Evolutionary conservation across 2,888 invertebrate genomes (phyloP).

Genomic region (Tetragonisca angustula): DNA sequence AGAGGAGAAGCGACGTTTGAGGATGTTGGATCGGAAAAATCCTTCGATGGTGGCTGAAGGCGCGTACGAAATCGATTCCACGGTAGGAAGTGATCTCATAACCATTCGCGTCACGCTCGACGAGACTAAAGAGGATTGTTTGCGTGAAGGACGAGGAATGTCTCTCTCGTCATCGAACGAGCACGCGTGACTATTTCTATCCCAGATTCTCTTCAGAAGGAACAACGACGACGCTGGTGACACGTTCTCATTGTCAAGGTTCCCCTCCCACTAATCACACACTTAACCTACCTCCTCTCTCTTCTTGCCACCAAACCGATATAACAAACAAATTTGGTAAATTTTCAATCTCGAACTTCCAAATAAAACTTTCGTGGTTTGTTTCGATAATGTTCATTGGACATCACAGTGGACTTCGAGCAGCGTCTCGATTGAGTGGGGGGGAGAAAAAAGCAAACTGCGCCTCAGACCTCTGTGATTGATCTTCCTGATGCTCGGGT

Average conservation of each 20-base stretch:
- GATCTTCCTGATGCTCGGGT: constrained; percentile 26
- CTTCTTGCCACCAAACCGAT: not conserved
- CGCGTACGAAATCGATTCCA: not conserved
- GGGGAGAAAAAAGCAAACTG: constrained; percentile 19
- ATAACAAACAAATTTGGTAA: too few species aligned
- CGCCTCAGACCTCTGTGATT: constrained; percentile 21
- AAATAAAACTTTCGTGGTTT: not conserved
- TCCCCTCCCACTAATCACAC: not conserved
- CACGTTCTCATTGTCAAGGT: constrained; percentile 22
- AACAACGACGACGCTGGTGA: constrained; percentile 33
- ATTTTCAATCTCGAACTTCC: not conserved
- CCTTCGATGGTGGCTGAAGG: not conserved
- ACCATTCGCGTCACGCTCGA: constrained; percentile 31
- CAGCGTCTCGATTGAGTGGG: not conserved
- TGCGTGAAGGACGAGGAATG: constrained; percentile 28
- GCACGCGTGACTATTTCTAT: constrained; percentile 27
- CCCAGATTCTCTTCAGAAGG: constrained; percentile 18
- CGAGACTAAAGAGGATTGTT: constrained; percentile 23
- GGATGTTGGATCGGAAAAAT: not conserved
- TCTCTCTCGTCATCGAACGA: constrained; percentile 15
- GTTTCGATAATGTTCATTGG: not conserved
- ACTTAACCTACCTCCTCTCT: not conserved
- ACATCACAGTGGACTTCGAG: not conserved
- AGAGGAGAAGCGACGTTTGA: not conserved
- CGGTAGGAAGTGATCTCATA: constrained; percentile 34